Base-by-base conservation (phyloP, 2,888 invertebrate species). In the Napeogenes sylphis region DNA sequence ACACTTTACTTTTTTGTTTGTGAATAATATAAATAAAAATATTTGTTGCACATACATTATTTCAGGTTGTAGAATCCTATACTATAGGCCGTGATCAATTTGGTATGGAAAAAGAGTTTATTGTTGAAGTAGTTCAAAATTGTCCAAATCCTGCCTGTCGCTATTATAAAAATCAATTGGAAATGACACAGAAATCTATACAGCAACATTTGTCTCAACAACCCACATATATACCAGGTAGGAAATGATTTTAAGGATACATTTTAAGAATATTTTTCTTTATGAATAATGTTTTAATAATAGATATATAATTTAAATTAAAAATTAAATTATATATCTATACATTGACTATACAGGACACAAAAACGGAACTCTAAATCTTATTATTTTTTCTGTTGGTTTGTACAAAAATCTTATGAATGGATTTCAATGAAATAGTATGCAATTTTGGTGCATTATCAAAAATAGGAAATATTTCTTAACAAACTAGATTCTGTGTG, bases 101-200 rank as follows among this genome's bases (percentile, higher is more conserved):
- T 87, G 95, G 95, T 58, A 96, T 97, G 96, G 96, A 97, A 80
- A 96, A 96, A 75, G 96, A 96, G 76, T 96, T 96, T 75, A 96
- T 97, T 58, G 92, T 96, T 61, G 96, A 97, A 84, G 96, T 97
- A 35, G 96, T 96, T 14, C 96, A 96, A 79, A 96, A 96, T 72
- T 97, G 96, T 74, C 96, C 96, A 0, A 96, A 96, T 83, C 96
- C 96, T 10, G 95, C 96, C 13, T 97, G 96, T 79, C 93, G 96
- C 35, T 96, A 95, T 79, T 96, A 96, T 79, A 97, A 97, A 81
- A 96, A 94, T 77, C 96, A 96, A 79, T 88, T 96, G 83, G 95
- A 93, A 75, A 88, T 93, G 80, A 93, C 93, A 38, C 94, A 94
- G 71, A 94, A 94, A 75, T 94, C 94, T 55, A 88, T 94, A 69